Evolutionary conservation across 2,797 vertebrate genomes (phyloP), one percentile per base, ranked within the genome.

Genomic region (Enteromius afrohamiltoni): DNA sequence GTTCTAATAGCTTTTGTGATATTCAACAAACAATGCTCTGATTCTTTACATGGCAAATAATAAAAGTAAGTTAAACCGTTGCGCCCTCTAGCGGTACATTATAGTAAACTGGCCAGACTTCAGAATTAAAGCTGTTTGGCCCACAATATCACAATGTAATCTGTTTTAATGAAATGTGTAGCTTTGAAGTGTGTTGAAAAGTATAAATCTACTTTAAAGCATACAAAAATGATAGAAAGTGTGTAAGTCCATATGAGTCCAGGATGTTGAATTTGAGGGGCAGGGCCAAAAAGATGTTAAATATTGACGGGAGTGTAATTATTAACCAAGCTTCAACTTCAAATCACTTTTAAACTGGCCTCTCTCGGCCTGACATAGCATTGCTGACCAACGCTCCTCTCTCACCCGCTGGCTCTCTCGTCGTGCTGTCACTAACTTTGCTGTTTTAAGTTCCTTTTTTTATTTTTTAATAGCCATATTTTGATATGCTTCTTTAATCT

Each of bases 271-370:
- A 91, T 91, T 58, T 68, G 91, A 93, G 92, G 94, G 95, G 94
- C 92, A 91, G 93, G 94, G 93, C 93, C 45, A 85, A 16, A 82
- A 73, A 88, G 89, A 92, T 92, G 94, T 95, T 95, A 95, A 95
- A 95, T 93, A 95, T 95, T 95, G 91, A 95, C 92, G 76, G 91
- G 13, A 77, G 89, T 91, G 85, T 95, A 95, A 95, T 95, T 87
- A 95, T 95, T 95, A 95, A 95, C 94, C 88, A 79, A 86, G 87
- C 89, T 86, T 88, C 90, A 91, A 91, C 88, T 92, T 91, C 88
- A 85, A 90, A 89, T 91, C 91, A 85, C 88, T 89, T 92, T 94
- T 94, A 95, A 93, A 93, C 94, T 89, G 92, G 88, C 89, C 88
- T 86, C 91, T 87, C 90, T 90, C 90, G 87, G 77, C 80, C 87